phyloP scores from a whole-genome alignment of 2,113 vertebrate genomes.

The Leptobrachium leishanense region DNA sequence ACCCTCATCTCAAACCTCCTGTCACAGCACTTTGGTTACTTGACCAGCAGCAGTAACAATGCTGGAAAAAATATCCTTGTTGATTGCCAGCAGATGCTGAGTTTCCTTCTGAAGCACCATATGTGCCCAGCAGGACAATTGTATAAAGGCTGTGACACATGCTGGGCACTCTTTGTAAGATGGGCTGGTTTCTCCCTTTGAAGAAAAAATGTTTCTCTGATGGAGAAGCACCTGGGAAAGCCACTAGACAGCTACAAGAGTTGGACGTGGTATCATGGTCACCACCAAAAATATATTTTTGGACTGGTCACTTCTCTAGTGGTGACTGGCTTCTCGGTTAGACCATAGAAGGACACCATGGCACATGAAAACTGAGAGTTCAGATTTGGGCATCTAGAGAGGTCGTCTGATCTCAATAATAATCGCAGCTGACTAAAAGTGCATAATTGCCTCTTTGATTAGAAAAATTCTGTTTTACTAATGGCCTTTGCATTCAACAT shows the following conservation, averaged over 20 bases:
- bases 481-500: no score
- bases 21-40: neutral
- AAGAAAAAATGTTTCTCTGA: constrained; percentile 25
- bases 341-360: no score
- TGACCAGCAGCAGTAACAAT: neutral
- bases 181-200: constrained; percentile 30
- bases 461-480: no score
- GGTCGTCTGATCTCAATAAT: no score
- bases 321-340: neutral
- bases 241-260: neutral
- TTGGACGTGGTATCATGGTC: neutral
- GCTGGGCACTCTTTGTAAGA: constrained; percentile 27
- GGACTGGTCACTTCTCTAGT: neutral
- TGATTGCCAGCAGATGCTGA: constrained; percentile 27
- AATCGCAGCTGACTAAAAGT: no score
- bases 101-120: constrained; percentile 36
- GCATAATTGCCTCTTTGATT: no score
- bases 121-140: constrained; percentile 44
- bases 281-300: neutral
- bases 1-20: neutral
- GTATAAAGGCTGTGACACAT: constrained; percentile 34
- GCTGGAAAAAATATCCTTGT: neutral
- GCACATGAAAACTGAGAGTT: neutral
- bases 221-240: neutral
- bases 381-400: neutral